These are phyloP conservation scores for Rotaria sp. DNA, from an alignment of 2,888 invertebrate genomes.

Conservation along the genomic window DNA sequence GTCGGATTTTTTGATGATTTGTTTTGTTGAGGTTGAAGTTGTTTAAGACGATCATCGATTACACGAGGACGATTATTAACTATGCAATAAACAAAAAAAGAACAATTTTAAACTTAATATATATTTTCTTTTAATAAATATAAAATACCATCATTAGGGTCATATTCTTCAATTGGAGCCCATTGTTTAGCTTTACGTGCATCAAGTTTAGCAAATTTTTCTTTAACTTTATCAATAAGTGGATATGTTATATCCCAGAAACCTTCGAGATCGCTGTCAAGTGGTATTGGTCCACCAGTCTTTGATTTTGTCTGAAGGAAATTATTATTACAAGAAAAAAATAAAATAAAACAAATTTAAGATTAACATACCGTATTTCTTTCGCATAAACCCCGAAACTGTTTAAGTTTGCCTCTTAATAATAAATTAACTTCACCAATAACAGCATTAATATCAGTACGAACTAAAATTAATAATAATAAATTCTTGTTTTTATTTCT, in stretches of 20 bases:
- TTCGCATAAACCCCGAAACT: slow-evolving; percentile 74
- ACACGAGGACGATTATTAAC: slow-evolving; percentile 15
- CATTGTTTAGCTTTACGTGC: slow-evolving; percentile 53
- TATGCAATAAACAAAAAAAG: background rate
- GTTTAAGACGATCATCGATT: background rate
- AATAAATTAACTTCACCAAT: slow-evolving; percentile 82
- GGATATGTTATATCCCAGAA: slow-evolving; percentile 96
- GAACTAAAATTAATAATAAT: slow-evolving; percentile 55
- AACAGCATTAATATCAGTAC: slow-evolving; percentile 75
- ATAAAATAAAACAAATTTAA: no score
- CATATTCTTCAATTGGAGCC: slow-evolving; percentile 42
- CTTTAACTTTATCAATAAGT: slow-evolving; percentile 77
- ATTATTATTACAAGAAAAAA: background rate
- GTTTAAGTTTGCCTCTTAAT: slow-evolving; percentile 84
- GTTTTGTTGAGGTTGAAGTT: slow-evolving; percentile 15
- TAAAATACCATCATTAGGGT: background rate
- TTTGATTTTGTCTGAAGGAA: background rate
- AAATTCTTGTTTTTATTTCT: background rate
- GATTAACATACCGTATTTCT: slow-evolving; percentile 62
- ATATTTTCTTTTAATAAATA: background rate
- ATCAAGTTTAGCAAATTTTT: slow-evolving; percentile 63
- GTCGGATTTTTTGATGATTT: background rate
- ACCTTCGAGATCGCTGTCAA: slow-evolving; percentile 78
- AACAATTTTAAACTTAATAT: background rate
- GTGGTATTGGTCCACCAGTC: slow-evolving; percentile 61